phyloP scores from a whole-genome alignment of 1,140 invertebrate species.

The Drosophila varians region DNA sequence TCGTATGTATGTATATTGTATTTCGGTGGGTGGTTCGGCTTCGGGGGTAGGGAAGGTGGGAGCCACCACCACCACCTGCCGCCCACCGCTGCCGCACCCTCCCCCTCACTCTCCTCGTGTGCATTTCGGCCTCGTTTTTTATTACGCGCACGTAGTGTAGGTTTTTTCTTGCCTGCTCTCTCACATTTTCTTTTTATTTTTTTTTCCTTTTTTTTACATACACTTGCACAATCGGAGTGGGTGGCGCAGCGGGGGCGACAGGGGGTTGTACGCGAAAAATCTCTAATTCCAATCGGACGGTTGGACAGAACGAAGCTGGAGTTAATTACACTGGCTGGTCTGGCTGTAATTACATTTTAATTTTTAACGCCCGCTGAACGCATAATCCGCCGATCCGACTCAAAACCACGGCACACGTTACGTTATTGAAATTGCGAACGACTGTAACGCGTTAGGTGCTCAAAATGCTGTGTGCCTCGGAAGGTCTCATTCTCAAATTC shows the following conservation, averaged over 20 bases:
- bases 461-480: no score
- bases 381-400: constrained; percentile 52
- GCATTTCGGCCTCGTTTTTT: constrained; percentile 74
- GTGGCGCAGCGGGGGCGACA: neutral
- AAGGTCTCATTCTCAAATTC: no score
- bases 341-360: constrained; percentile 36
- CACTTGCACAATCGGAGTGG: constrained; percentile 65
- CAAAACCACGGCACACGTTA: constrained; percentile 53
- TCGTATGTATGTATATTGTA: constrained; percentile 72
- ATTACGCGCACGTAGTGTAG: constrained; percentile 72
- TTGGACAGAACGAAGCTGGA: constrained; percentile 7
- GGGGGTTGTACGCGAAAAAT: neutral
- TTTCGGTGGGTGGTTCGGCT: constrained; percentile 17
- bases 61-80: constrained; percentile 41
- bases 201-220: constrained; percentile 66
- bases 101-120: constrained; percentile 50
- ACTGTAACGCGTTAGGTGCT: no score
- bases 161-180: constrained; percentile 38
- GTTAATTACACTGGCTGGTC: constrained; percentile 29
- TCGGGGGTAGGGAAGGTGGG: constrained; percentile 22
- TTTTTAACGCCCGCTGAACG: constrained; percentile 63
- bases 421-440: neutral
- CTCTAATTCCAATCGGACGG: neutral
- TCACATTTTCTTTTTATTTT: constrained; percentile 42
- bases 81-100: constrained; percentile 16